Percentiles rank a stretch among this genome's conserved stretches.
phyloP scores from a whole-genome alignment of 2,797 vertebrate genomes.

The Enteromius thamalakanensis region DNA sequence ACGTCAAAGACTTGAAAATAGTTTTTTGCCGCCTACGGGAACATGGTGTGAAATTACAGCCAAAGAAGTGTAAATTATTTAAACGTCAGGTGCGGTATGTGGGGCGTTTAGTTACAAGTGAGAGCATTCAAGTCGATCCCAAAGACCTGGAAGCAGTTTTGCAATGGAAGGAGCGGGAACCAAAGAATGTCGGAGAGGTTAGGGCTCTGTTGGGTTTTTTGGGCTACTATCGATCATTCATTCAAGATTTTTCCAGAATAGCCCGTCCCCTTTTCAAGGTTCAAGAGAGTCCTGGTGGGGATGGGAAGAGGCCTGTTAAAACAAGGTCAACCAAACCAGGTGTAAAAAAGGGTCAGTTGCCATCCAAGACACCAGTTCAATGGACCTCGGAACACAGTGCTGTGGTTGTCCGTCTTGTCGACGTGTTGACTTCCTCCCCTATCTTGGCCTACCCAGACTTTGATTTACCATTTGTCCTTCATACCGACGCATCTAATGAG shows the following conservation, averaged over 20 bases:
- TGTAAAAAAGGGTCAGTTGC: not conserved
- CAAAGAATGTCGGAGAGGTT: not conserved
- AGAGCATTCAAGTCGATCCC: not conserved
- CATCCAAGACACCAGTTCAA: not conserved
- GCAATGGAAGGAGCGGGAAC: not conserved
- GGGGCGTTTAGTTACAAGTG: not conserved
- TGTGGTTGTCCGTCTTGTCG: not conserved
- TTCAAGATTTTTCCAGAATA: not conserved
- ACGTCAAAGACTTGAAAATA: not conserved
- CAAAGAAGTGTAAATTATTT: constrained; percentile 32
- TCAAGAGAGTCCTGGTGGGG: not conserved
- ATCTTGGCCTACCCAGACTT: constrained; percentile 22
- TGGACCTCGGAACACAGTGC: not conserved
- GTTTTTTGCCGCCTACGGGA: not conserved
- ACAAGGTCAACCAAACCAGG: not conserved
- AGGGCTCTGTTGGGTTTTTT: not conserved
- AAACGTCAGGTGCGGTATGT: constrained; percentile 6
- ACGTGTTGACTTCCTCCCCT: constrained; percentile 15
- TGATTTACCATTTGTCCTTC: constrained; percentile 10
- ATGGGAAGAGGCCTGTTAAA: not conserved
- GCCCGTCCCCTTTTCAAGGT: not conserved
- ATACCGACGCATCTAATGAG: constrained; percentile 17
- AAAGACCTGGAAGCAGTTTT: not conserved
- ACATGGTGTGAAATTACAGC: not conserved
- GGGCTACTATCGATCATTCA: not conserved